Conservation (phyloP, 1,140 invertebrate genomes). For the Drosophila cardini region DNA sequence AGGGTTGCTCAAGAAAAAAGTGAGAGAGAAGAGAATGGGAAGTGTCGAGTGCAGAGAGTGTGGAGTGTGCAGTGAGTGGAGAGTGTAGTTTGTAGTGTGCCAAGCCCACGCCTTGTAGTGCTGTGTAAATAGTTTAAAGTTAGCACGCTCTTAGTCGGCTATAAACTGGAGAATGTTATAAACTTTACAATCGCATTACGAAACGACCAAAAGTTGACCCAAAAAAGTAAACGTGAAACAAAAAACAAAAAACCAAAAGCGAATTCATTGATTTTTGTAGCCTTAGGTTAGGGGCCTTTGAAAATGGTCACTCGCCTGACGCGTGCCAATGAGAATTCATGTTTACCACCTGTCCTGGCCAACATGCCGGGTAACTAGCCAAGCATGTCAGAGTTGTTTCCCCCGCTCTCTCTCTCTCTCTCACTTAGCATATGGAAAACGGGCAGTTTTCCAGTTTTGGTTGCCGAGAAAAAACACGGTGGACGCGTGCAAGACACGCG, state of each 20-base stretch:
- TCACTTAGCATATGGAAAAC: not conserved
- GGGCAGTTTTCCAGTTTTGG: constrained; percentile 1
- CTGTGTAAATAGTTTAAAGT: constrained; percentile 50
- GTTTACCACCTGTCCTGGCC: constrained; percentile 51
- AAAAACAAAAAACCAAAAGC: not conserved
- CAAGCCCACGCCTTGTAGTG: constrained; percentile 50
- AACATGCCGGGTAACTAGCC: constrained; percentile 42
- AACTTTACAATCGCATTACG: constrained; percentile 42
- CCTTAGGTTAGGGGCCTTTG: not conserved
- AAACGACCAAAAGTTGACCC: constrained; percentile 57
- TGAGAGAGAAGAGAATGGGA: not conserved
- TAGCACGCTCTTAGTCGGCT: constrained; percentile 7
- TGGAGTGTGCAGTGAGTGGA: not conserved
- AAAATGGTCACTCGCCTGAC: constrained; percentile 24
- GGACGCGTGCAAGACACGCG: constrained; percentile 52
- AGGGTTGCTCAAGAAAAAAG: constrained; percentile 3
- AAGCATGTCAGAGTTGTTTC: constrained; percentile 39
- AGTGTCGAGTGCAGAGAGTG: not conserved
- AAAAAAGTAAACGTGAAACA: constrained; percentile 34
- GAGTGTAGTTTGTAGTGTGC: constrained; percentile 14
- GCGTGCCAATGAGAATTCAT: constrained; percentile 36
- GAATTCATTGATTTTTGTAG: constrained; percentile 65
- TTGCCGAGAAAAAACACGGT: constrained; percentile 35
- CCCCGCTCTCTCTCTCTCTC: too few species aligned
- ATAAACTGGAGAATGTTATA: constrained; percentile 11